Evolutionary conservation across 2,888 invertebrate genomes (phyloP).

Genomic region (Tortrix viridana): DNA sequence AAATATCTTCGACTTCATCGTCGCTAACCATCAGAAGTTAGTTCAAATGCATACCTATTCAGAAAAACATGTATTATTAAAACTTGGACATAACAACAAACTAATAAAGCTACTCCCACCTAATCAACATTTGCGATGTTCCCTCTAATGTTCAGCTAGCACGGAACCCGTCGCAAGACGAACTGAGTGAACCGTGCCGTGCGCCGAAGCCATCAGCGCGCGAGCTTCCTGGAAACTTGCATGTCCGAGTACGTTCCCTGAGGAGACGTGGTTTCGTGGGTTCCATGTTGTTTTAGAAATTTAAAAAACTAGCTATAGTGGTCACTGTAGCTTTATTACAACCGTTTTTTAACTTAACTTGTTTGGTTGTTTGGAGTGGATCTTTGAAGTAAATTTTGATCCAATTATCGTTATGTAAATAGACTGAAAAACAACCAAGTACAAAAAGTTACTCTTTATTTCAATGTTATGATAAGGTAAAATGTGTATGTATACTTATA

Average conservation of each 20-base stretch:
- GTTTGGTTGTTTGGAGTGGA: no score
- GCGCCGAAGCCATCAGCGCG: conserved; percentile 14
- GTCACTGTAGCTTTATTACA: background rate
- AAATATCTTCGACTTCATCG: no score
- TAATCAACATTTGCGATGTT: conserved; percentile 15
- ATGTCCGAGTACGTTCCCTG: conserved; percentile 26
- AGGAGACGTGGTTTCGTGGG: conserved; percentile 4
- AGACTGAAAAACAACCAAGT: no score
- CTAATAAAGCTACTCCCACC: conserved; percentile 14
- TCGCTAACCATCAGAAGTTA: no score
- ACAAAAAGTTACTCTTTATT: no score
- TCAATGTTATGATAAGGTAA: no score
- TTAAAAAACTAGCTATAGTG: background rate
- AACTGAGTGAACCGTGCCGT: conserved; percentile 29
- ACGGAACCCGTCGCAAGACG: conserved; percentile 19
- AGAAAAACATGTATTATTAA: no score
- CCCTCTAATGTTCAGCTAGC: conserved; percentile 23
- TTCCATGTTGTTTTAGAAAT: background rate
- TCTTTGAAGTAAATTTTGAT: no score
- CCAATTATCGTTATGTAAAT: no score
- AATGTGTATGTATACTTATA: no score
- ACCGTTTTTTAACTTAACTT: no score
- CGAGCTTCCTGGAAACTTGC: conserved; percentile 13
- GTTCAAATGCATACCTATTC: no score
- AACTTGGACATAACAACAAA: background rate